Conservation (phyloP, 2,888 invertebrate genomes). For the Xanthia icteritia region DNA sequence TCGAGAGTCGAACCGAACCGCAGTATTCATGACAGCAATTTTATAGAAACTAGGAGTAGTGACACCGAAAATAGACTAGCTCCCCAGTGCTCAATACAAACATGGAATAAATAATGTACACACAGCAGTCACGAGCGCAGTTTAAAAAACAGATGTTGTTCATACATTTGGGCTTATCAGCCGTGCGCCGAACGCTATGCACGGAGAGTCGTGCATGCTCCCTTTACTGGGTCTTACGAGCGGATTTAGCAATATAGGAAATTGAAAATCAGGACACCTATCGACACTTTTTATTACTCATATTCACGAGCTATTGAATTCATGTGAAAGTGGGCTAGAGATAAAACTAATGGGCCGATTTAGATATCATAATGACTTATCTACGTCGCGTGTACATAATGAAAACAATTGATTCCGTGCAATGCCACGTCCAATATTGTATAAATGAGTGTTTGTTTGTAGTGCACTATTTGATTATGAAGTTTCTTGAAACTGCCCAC, state of each 20-base stretch:
- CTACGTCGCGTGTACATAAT: slow-evolving; percentile 36
- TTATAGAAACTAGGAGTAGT: slow-evolving; percentile 73
- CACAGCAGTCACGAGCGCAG: slow-evolving; percentile 65
- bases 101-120: slow-evolving; percentile 72
- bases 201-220: slow-evolving; percentile 62
- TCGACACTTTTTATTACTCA: slow-evolving; percentile 51
- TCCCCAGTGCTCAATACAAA: slow-evolving; percentile 71
- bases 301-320: slow-evolving; percentile 25
- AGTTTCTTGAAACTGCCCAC: slow-evolving; percentile 10
- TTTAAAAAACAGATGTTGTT: slow-evolving; percentile 82
- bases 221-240: slow-evolving; percentile 68
- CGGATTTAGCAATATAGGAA: slow-evolving; percentile 71
- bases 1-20: slow-evolving; percentile 20
- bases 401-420: slow-evolving; percentile 53
- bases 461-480: background rate
- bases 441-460: slow-evolving; percentile 20
- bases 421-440: slow-evolving; percentile 29
- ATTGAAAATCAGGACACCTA: slow-evolving; percentile 62
- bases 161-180: slow-evolving; percentile 72
- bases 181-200: slow-evolving; percentile 41
- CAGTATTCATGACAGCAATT: slow-evolving; percentile 54
- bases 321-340: slow-evolving; percentile 47
- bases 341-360: slow-evolving; percentile 47
- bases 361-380: slow-evolving; percentile 55
- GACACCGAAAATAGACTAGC: slow-evolving; percentile 77